Base-by-base conservation (phyloP, 2,797 vertebrate species). In the Emys orbicularis region DNA sequence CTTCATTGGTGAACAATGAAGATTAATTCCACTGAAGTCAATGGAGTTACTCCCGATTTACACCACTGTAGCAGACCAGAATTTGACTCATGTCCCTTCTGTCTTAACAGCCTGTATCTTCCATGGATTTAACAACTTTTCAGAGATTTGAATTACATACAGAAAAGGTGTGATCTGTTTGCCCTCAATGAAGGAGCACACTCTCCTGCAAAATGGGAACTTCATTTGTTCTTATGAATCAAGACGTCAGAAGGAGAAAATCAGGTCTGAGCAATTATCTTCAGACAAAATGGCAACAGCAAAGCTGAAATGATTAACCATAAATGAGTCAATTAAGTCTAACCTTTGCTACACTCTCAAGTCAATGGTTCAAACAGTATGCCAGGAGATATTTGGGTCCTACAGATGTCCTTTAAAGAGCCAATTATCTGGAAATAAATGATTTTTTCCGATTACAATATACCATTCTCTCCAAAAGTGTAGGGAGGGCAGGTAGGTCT, bases 261-360 rank as follows among this genome's bases (percentile, higher is more conserved):
- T 92, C 81, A 89, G 86, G 94, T 87, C 94, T 93, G 68, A 91
- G 92, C 93, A 97, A 97, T 98, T 98, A 98, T 95, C 59, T 90
- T 88, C 10, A 1, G 3, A 68, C 92, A 93, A 93, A 97, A 95
- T 95, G 91, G 94, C 92, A 95, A 96, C 34, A 79, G 81, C 92
- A 97, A 96, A 98, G 87, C 96, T 91, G 90, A 88, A 94, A 97
- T 94, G 91, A 96, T 98, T 98, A 98, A 97, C 97, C 96, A 96
- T 95, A 98, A 98, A 97, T 94, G 94, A 98, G 89, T 96, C 97
- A 97, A 98, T 98, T 98, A 98, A 98, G 94, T 96, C 94, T 90
- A 97, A 79, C 96, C 96, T 93, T 98, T 94, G 89, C 96, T 98
- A 95, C 94, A 95, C 91, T 53, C 47, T 88, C 91, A 96, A 96